Evolutionary conservation across 2,113 vertebrate species (phyloP), one percentile per base, ranked within the genome.

Genomic region (Pardalotus punctatus): DNA sequence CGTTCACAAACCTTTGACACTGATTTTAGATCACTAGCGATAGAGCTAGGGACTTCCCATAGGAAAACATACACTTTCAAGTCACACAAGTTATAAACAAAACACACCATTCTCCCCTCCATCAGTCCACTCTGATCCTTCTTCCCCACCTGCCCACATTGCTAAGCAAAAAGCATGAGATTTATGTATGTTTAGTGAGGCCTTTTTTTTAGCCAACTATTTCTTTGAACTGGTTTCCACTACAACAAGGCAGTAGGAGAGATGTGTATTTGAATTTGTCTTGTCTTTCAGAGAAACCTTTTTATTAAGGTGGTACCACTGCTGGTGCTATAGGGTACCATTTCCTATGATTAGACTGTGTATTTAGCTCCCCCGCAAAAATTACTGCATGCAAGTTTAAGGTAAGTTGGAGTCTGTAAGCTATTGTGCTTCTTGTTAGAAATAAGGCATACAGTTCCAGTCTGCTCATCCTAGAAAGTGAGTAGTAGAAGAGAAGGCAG

Each of bases 1-100:
- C 97, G 94, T 98, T 98, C 96, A 97, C 95, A 97, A 98, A 96
- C 95, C 97, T 97, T 97, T 95, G 82, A 97, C 94, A 87, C 74
- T 69, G 71, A 90, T 77, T 95, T 94, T 47, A 87, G 76, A 95
- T 95, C 92, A 81, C 83, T 80, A 65, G 83, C 91, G 96, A 93
- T 23, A 80, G 82, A 79, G 66, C 57, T 36, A 86, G 66, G 38
- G 54, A 69, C 88, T 97, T 97, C 89, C 76, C 78, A 31, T 35
- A 86, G 89, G 84, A 91, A 96, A 92, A 70, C 47, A 56, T 29
- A 65, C 47, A 42, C 72, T 86, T 94, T 71, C 70, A 74, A 74
- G 92, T 92, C 53, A 78, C n/a, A 66, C 60, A 48, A 29, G 31
- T 93, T 90, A 73, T 81, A 85, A 95, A 86, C 70, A 84, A 79